Evolutionary conservation across 2,797 vertebrate species (phyloP), one percentile per base, ranked within the genome.

Genomic region (Gorsachius magnificus): DNA sequence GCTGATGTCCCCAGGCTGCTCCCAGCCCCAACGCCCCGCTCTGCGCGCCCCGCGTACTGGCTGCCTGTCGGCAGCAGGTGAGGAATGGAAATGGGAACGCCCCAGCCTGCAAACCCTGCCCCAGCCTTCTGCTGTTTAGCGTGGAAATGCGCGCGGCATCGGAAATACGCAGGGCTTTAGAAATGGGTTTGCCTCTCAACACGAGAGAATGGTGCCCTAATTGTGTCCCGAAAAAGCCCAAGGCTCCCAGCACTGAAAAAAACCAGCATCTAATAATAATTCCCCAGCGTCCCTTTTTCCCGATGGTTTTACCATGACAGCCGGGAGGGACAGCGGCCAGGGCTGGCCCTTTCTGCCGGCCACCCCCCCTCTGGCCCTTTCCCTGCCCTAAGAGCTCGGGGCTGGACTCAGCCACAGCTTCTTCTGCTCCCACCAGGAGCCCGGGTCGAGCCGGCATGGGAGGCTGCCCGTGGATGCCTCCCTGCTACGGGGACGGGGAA

Each of bases 41-140:
- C 61, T 5, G 54, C 2, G 3, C 38, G 50, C 50, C 20, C 12
- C 10, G 0, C 5, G 2, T 6, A 5, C 29, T 29, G 5, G 9
- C 61, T 25, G 43, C 43, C 43, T 35, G 46, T 10, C 2, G 22
- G n/a, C n/a, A n/a, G n/a, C n/a, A n/a, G 36, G 36, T 38, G 36
- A 4, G 41, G 22, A 22, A 38, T 7, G 10, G 51, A 4, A 48
- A 29, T 22, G 31, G 41, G 41, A 43, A 43, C 14, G 60, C 46
- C 75, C 16, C 68, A 26, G 29, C 22, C 58, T 3, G 6, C 19
- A 20, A 24, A 29, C 24, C 11, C 33, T 5, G 20, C 45, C 51
- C 41, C 51, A 26, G 36, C 35, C 20, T 46, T 41, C 21, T 13
- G 25, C 38, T 18, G 5, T 35, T 60, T 18, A 28, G 45, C 60